phyloP scores from a whole-genome alignment of 2,797 vertebrate genomes.

The Chelonia mydas region DNA sequence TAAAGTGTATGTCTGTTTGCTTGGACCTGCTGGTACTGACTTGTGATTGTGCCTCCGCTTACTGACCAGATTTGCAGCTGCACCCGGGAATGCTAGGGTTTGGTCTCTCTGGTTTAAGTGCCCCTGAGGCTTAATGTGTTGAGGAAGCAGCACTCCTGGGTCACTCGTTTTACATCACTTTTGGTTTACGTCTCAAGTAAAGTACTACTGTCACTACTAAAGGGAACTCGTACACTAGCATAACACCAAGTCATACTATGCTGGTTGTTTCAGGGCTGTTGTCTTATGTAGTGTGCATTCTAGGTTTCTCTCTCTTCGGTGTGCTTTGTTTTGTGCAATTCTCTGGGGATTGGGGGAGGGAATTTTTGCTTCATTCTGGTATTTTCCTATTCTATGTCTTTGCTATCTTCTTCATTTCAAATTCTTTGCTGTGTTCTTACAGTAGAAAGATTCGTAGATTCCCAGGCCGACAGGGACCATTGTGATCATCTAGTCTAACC shows the following conservation, averaged over 20 bases:
- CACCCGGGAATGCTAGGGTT: not conserved
- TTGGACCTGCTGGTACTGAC: not conserved
- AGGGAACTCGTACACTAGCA: not conserved
- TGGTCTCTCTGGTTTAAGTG: not conserved
- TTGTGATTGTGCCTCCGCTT: not conserved
- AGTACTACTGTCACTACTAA: not conserved
- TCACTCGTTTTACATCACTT: not conserved
- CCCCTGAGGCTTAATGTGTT: not conserved
- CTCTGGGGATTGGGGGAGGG: not conserved
- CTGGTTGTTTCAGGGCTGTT: not conserved
- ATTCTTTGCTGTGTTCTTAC: constrained; percentile 12
- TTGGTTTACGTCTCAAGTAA: not conserved
- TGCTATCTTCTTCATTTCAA: not conserved
- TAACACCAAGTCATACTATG: not conserved
- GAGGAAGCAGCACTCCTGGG: not conserved
- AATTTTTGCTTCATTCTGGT: not conserved
- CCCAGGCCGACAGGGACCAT: too few species aligned
- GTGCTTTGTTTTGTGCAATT: not conserved
- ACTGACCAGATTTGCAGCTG: not conserved
- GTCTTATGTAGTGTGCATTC: not conserved
- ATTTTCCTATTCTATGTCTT: not conserved
- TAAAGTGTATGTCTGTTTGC: not conserved
- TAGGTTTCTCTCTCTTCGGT: not conserved
- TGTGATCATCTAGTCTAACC: not conserved
- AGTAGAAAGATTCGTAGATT: not conserved